Evolutionary conservation across 2,113 vertebrate species (phyloP).

Genomic region (Mesembrinibis cayennensis): DNA sequence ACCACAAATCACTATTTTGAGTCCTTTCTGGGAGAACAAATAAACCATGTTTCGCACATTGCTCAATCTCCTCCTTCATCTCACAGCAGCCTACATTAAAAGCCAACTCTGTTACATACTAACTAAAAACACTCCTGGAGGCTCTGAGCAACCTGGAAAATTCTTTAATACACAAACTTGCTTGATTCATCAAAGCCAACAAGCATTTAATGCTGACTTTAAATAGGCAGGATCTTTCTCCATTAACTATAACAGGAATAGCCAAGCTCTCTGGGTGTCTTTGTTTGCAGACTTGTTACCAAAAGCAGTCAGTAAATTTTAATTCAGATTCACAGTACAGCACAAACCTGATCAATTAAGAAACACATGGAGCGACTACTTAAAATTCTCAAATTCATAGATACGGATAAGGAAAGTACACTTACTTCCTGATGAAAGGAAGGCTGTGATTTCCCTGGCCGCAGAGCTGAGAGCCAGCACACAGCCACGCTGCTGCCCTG

Average conservation of each 20-base stretch:
- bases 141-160: not conserved
- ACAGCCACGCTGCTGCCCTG: fast-evolving
- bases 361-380: not conserved
- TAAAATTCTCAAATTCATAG: not conserved
- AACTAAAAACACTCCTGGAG: not conserved
- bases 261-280: not conserved
- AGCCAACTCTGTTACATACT: not conserved
- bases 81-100: not conserved
- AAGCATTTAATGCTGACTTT: not conserved
- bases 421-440: not conserved
- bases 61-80: not conserved
- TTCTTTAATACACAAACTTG: not conserved
- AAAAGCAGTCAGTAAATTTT: not conserved
- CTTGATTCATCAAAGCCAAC: not conserved
- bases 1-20: not conserved
- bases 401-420: not conserved
- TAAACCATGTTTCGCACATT: not conserved
- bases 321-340: not conserved
- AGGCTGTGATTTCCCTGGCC: not conserved
- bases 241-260: not conserved
- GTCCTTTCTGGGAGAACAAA: not conserved
- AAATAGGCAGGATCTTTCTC: not conserved
- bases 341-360: not conserved
- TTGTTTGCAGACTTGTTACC: not conserved
- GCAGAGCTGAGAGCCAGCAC: too few relatives aligned